These are phyloP conservation scores for Fabriciana adippe DNA, from an alignment of 2,888 invertebrate species.

Conservation along the genomic window DNA sequence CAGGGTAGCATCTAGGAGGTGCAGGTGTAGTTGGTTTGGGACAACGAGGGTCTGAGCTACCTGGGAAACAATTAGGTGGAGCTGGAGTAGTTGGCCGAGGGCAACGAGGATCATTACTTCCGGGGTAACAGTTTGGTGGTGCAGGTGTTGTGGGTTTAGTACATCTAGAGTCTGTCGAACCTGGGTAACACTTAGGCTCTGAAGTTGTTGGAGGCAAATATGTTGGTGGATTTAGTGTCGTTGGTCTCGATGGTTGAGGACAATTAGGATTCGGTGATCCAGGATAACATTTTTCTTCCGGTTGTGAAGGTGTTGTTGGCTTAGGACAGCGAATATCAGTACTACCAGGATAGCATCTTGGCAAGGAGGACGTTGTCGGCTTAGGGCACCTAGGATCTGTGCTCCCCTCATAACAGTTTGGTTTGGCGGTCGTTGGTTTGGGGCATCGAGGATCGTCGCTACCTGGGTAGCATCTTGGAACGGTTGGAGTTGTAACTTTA, in stretches of 20 bases:
- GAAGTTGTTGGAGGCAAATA: conserved; percentile 45
- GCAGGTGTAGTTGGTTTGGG: conserved; percentile 42
- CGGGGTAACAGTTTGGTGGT: conserved; percentile 51
- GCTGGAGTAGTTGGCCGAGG: conserved; percentile 45
- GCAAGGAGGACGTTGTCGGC: conserved; percentile 51
- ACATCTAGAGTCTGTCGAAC: conserved; percentile 51
- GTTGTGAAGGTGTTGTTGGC: conserved; percentile 44
- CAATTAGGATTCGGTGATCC: conserved; percentile 53
- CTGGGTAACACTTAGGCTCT: conserved; percentile 56
- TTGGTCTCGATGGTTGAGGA: conserved; percentile 42
- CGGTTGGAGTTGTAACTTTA: conserved; percentile 48
- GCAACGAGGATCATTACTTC: conserved; percentile 47
- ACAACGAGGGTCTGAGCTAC: conserved; percentile 40
- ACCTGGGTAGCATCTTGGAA: conserved; percentile 54
- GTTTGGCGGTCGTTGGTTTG: conserved; percentile 43
- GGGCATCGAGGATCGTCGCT: conserved; percentile 47
- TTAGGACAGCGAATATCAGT: conserved; percentile 58
- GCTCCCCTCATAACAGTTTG: conserved; percentile 53
- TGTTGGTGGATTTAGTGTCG: conserved; percentile 39
- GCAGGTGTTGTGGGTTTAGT: conserved; percentile 38
- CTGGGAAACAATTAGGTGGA: conserved; percentile 46
- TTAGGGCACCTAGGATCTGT: conserved; percentile 51
- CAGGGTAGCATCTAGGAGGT: conserved; percentile 52
- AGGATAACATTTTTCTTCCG: conserved; percentile 49
- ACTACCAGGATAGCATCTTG: conserved; percentile 57